Evolutionary conservation across 2,797 vertebrate genomes (phyloP), one percentile per base, ranked within the genome.

Genomic region (Gymnothorax javanicus): DNA sequence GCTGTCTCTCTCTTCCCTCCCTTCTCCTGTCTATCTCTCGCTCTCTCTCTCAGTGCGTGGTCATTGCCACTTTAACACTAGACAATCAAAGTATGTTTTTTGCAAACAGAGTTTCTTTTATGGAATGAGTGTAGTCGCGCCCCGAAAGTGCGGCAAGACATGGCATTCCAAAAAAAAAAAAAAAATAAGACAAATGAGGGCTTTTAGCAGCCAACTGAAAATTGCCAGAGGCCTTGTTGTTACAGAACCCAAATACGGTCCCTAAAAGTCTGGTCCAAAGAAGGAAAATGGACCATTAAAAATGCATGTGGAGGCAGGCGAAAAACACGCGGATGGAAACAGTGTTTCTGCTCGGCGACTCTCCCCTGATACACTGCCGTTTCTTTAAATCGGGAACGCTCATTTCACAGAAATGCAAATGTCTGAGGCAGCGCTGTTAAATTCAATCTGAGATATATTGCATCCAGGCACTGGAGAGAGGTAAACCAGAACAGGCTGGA

Each of bases 331-430:
- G 91, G 89, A 90, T 93, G 92, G 93, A 92, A 94, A 90, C 87
- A 88, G 91, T 92, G 92, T 95, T 94, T 93, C 91, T 89, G 91
- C 91, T 90, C 86, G 85, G 89, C 90, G 90, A 94, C 92, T 91
- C 94, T 95, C 94, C 93, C 93, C 91, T 88, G 89, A 93, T 94
- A 92, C 91, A 90, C 90, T 89, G 88, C 87, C 56, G 87, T 91
- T 90, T 89, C 93, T 91, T 93, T 95, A 95, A 95, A 95, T 96
- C 94, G 93, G 90, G 91, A 90, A 87, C 92, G 90, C 89, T 92
- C 89, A 82, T 90, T 94, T 87, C 91, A 92, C 91, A 93, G 88
- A 94, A 94, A 95, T 95, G 94, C 94, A 94, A 95, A 95, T 95
- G 91, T 91, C 92, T 90, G 90, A 91, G 89, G 90, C 91, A 90